A percentile compares a stretch with the other conserved stretches of the same genome.
Conservation (phyloP, 1,140 invertebrate species). For the Mercenaria mercenaria region DNA sequence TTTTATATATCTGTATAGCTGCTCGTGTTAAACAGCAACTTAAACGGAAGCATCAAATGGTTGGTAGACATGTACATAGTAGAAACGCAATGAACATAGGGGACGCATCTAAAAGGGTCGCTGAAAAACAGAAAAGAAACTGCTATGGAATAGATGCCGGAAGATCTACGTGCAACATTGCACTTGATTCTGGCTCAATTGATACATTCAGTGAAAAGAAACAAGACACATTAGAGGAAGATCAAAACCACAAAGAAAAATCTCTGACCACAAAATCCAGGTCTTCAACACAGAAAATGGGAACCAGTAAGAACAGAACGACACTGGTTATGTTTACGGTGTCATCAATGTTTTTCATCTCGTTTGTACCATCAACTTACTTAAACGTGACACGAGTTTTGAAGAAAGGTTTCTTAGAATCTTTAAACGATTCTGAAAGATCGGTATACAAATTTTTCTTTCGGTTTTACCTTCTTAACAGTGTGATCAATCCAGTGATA, state of each 20-base stretch:
- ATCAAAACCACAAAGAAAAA: neutral
- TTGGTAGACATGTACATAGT: neutral
- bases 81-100: too few relatives aligned
- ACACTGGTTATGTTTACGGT: conserved; percentile 47
- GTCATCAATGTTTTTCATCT: conserved; percentile 9
- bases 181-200: too few relatives aligned
- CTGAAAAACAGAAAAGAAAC: too few relatives aligned
- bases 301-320: neutral
- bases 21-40: neutral
- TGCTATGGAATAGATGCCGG: neutral
- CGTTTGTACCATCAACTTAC: conserved; percentile 27
- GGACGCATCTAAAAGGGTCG: too few relatives aligned
- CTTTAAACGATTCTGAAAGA: neutral
- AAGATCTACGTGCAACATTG: too few relatives aligned
- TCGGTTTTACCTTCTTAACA: conserved; percentile 27
- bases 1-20: conserved; percentile 2
- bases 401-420: neutral
- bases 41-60: neutral
- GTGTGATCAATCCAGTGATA: conserved; percentile 43
- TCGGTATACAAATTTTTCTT: conserved; percentile 36
- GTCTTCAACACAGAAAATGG: too few relatives aligned
- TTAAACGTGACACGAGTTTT: neutral
- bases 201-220: neutral
- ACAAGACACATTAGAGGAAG: neutral
- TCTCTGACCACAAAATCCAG: too few relatives aligned